These are phyloP conservation scores for Ctena decussata DNA, from an alignment of 2,888 invertebrate genomes.

Conservation along the genomic window DNA sequence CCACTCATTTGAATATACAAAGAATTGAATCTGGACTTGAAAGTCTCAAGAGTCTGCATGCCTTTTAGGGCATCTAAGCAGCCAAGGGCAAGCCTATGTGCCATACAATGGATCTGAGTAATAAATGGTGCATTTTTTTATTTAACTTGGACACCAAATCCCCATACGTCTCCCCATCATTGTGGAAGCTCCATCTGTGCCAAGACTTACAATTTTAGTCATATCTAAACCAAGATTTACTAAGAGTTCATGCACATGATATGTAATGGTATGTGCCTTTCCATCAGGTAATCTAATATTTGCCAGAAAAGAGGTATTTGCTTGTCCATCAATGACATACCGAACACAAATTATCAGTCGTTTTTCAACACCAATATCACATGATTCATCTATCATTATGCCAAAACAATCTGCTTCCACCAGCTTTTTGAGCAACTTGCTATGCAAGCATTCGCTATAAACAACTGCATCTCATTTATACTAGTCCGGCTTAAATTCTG, in stretches of 20 bases:
- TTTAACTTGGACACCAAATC: background rate
- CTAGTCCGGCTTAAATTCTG: constrained; percentile 5
- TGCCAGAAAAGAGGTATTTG: background rate
- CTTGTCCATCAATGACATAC: background rate
- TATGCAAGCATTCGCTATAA: background rate
- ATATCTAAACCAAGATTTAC: background rate
- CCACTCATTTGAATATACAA: constrained; percentile 9
- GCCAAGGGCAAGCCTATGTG: constrained; percentile 28
- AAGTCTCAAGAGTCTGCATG: background rate
- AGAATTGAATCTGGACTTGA: constrained; percentile 25
- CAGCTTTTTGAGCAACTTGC: no score
- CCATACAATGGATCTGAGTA: constrained; percentile 20
- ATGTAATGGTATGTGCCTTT: constrained; percentile 3
- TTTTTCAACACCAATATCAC: no score
- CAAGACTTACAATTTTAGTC: background rate
- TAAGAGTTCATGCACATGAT: background rate
- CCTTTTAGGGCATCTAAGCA: constrained; percentile 6
- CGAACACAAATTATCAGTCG: background rate
- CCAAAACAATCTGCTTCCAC: no score
- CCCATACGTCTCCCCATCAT: background rate
- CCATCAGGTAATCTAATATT: background rate
- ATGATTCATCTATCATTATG: no score
- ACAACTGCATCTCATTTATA: background rate
- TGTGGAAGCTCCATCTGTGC: background rate
- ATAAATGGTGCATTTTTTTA: constrained; percentile 3